These are phyloP conservation scores for Tipula confusa DNA, from an alignment of 2,888 invertebrate genomes.

Conservation along the genomic window DNA sequence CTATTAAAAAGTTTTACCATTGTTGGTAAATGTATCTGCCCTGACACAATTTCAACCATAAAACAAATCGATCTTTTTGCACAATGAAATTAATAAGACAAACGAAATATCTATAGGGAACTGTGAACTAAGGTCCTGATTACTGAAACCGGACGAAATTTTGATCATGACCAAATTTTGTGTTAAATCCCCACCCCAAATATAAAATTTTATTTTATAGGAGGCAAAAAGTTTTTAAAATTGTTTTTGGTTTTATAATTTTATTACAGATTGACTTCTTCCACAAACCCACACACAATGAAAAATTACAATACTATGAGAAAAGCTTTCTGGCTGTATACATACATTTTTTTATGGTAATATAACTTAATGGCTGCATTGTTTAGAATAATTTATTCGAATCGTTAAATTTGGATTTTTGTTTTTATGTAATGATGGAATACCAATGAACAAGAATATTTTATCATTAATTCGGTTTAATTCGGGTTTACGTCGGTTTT, in stretches of 20 bases:
- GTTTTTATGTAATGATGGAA: not conserved
- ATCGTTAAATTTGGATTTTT: not conserved
- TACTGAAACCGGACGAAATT: not conserved
- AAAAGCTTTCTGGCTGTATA: not conserved
- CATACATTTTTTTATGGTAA: constrained; percentile 25
- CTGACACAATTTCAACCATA: too few relatives aligned
- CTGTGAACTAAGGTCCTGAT: not conserved
- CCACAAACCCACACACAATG: not conserved
- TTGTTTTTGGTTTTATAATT: not conserved
- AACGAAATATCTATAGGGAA: not conserved
- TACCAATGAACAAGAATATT: not conserved
- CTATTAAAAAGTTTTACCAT: too few relatives aligned
- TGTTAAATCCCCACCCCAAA: not conserved
- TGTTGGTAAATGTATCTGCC: not conserved
- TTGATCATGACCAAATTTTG: not conserved
- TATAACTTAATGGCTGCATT: not conserved
- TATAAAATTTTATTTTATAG: not conserved
- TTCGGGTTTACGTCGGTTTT: too few relatives aligned
- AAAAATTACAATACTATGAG: not conserved
- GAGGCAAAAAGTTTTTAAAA: not conserved
- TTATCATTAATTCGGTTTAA: too few relatives aligned
- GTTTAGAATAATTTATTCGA: not conserved
- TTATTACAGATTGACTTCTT: not conserved
- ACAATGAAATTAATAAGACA: not conserved
- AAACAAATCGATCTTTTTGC: not conserved